Percentiles rank a stretch among this genome's conserved stretches.
Conservation (phyloP, 2,888 invertebrate species). For the Hydrotaea cyrtoneurina region DNA sequence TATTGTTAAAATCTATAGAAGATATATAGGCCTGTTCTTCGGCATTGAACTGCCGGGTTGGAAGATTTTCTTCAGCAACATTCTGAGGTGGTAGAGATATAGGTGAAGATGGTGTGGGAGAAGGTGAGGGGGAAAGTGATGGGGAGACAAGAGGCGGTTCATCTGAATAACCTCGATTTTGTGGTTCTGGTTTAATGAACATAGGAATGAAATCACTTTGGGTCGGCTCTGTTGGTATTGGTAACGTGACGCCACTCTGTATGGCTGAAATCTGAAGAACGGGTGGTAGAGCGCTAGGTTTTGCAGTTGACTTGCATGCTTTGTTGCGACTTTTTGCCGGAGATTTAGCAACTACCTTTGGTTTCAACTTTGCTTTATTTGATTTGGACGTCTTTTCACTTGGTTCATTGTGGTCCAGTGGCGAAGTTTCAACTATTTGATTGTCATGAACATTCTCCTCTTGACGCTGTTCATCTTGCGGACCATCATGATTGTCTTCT, state of each 20-base stretch:
- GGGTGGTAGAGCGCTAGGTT: slow-evolving; percentile 31
- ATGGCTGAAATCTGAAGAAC: slow-evolving; percentile 72
- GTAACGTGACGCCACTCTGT: slow-evolving; percentile 69
- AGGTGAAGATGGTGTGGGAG: neutral
- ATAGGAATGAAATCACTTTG: slow-evolving; percentile 58
- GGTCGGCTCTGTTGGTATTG: slow-evolving; percentile 43
- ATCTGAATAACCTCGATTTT: slow-evolving; percentile 74
- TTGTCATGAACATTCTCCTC: slow-evolving; percentile 19
- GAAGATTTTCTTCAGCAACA: neutral
- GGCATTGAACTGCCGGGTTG: slow-evolving; percentile 17
- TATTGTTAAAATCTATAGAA: slow-evolving; percentile 74
- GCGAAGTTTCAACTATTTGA: slow-evolving; percentile 20
- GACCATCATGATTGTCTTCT: slow-evolving; percentile 25
- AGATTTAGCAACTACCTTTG: neutral
- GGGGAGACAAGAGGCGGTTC: slow-evolving; percentile 52
- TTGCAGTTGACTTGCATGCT: slow-evolving; percentile 67
- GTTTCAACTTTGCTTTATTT: slow-evolving; percentile 31
- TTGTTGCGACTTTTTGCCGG: slow-evolving; percentile 60
- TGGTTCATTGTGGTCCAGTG: neutral
- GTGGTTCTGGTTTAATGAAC: slow-evolving; percentile 75
- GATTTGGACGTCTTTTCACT: slow-evolving; percentile 34
- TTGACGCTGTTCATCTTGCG: slow-evolving; percentile 13
- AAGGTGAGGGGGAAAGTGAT: neutral
- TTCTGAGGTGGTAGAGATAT: neutral
- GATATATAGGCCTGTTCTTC: slow-evolving; percentile 74